A percentile compares a stretch with the other conserved stretches of the same genome.
These are phyloP conservation scores for Argyrosomus japonicus DNA, from an alignment of 2,113 vertebrate genomes.

Conservation along the genomic window DNA sequence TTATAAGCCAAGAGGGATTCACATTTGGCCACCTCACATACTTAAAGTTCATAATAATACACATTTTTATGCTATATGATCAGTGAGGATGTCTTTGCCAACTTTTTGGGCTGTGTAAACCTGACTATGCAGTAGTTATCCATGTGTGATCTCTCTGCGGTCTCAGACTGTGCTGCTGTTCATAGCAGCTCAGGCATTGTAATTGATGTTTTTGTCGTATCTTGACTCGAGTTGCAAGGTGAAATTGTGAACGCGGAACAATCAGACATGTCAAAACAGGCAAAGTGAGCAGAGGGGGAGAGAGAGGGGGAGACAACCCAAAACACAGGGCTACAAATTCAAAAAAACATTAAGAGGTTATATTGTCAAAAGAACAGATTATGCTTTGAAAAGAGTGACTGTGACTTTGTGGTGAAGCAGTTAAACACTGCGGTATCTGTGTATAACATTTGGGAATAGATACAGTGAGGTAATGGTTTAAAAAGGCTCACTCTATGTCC, in stretches of 20 bases:
- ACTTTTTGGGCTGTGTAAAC: background rate
- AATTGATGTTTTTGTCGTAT: slow-evolving; percentile 57
- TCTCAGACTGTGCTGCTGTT: slow-evolving; percentile 6
- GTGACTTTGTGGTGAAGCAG: slow-evolving; percentile 23
- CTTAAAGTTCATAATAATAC: background rate
- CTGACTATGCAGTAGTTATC: background rate
- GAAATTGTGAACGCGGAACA: slow-evolving; percentile 33
- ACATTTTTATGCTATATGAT: background rate
- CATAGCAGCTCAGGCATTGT: slow-evolving; percentile 44
- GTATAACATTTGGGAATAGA: slow-evolving; percentile 9
- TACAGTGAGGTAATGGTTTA: slow-evolving; percentile 19
- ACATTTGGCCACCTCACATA: background rate
- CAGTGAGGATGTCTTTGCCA: slow-evolving; percentile 7
- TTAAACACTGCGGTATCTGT: slow-evolving; percentile 18
- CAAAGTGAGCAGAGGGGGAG: background rate
- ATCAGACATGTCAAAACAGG: slow-evolving; percentile 62
- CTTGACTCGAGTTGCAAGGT: slow-evolving; percentile 12
- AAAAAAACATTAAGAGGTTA: background rate
- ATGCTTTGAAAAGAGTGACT: background rate
- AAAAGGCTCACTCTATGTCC: slow-evolving; percentile 13
- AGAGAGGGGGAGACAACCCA: background rate
- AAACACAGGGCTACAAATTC: no score
- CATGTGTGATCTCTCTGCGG: background rate
- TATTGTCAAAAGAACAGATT: slow-evolving; percentile 16
- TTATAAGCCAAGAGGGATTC: background rate